phyloP scores from a whole-genome alignment of 2,888 invertebrate genomes.

The Unio pictorum region DNA sequence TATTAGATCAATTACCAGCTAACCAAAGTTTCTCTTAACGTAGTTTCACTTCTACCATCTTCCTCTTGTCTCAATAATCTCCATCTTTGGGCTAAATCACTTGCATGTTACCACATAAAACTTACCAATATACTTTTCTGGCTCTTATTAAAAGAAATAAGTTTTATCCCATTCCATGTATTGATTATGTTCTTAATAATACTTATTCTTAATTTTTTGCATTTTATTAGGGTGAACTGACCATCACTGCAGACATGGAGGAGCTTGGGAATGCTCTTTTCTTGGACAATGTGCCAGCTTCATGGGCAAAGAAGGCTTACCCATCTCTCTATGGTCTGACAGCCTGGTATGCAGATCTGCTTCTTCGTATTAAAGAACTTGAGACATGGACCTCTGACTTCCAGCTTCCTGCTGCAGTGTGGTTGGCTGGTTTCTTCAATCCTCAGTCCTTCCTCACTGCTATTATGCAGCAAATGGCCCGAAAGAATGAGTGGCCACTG shows the following conservation, averaged over 20 bases:
- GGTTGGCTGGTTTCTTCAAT: slow-evolving; percentile 98
- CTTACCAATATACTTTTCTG: too few relatives aligned
- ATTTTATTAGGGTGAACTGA: slow-evolving; percentile 85
- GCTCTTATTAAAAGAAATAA: too few relatives aligned
- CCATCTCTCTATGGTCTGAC: slow-evolving; percentile 90
- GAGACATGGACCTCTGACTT: slow-evolving; percentile 97
- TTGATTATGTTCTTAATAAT: too few relatives aligned
- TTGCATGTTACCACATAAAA: too few relatives aligned
- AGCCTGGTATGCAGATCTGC: slow-evolving; percentile 93
- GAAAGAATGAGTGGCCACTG: slow-evolving; percentile 91
- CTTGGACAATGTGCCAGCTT: slow-evolving; percentile 87
- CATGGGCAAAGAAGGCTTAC: slow-evolving; percentile 91
- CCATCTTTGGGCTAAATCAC: too few relatives aligned
- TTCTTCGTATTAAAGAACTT: slow-evolving; percentile 81
- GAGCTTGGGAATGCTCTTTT: slow-evolving; percentile 92
- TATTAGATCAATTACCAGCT: too few relatives aligned
- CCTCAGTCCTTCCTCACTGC: slow-evolving; percentile 96
- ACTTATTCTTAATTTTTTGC: neutral
- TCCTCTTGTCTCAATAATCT: too few relatives aligned
- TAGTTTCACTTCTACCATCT: too few relatives aligned
- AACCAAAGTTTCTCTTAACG: too few relatives aligned
- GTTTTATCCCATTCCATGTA: too few relatives aligned
- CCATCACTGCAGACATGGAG: slow-evolving; percentile 97
- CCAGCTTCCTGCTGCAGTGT: slow-evolving; percentile 87
- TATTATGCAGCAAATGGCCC: slow-evolving; percentile 96